These are phyloP conservation scores for Epicampocera succincta DNA, from an alignment of 2,888 invertebrate species.

Conservation along the genomic window DNA sequence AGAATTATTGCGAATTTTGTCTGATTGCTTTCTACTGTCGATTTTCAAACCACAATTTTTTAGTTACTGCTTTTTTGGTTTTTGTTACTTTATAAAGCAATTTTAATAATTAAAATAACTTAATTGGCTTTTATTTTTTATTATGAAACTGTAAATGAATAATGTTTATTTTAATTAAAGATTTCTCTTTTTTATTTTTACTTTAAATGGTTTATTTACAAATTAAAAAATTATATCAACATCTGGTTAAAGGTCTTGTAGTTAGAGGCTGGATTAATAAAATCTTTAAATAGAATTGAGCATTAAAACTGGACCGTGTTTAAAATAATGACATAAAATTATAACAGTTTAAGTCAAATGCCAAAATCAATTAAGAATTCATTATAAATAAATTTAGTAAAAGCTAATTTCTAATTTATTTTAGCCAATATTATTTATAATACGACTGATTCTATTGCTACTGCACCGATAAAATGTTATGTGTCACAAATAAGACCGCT, in stretches of 20 bases:
- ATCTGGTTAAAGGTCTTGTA: conserved; percentile 2
- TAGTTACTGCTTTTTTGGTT: conserved; percentile 39
- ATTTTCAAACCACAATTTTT: neutral
- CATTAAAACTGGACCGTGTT: neutral
- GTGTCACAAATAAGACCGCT: too few species aligned
- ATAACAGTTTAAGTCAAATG: neutral
- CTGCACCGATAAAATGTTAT: too few species aligned
- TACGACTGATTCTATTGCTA: too few species aligned
- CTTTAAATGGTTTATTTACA: too few species aligned
- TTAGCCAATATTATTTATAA: too few species aligned
- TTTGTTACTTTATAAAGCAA: conserved; percentile 48
- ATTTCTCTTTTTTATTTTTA: too few species aligned
- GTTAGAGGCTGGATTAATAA: neutral
- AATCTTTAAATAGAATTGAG: too few species aligned
- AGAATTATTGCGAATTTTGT: conserved; percentile 14
- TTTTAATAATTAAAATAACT: conserved; percentile 62
- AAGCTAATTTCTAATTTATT: too few species aligned
- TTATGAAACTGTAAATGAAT: neutral
- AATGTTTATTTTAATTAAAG: conserved; percentile 28
- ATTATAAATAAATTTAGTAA: too few species aligned
- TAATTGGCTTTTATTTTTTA: conserved; percentile 29
- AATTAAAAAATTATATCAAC: neutral
- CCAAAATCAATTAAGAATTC: too few species aligned
- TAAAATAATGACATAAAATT: neutral
- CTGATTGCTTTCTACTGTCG: conserved; percentile 13